Conservation (phyloP, 2,797 vertebrate genomes). For the Acrossocheilus fasciatus region DNA sequence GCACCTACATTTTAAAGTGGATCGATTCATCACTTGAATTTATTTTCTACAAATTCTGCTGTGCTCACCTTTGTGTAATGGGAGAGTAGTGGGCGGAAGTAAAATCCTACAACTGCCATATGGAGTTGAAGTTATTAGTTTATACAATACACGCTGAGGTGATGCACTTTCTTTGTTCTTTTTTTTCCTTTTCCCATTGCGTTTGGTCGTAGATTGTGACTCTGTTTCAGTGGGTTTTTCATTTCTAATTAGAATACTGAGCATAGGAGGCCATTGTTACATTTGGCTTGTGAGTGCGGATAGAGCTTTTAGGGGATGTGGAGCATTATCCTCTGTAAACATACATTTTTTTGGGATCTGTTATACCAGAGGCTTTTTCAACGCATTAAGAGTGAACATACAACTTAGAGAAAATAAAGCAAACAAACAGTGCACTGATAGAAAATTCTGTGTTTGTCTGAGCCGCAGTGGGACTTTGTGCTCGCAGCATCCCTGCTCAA, state of each 20-base stretch:
- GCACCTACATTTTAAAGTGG: constrained; percentile 72
- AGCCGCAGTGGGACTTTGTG: constrained; percentile 61
- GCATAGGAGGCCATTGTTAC: constrained; percentile 26
- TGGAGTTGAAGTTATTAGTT: constrained; percentile 61
- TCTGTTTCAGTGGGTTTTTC: constrained; percentile 46
- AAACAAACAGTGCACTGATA: constrained; percentile 66
- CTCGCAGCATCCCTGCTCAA: constrained; percentile 63
- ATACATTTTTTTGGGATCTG: constrained; percentile 42
- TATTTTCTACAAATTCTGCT: constrained; percentile 72
- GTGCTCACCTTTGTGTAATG: constrained; percentile 58
- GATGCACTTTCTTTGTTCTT: constrained; percentile 58
- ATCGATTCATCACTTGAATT: constrained; percentile 79
- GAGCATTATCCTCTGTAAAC: constrained; percentile 52
- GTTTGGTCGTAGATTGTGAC: constrained; percentile 42
- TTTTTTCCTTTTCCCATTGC: constrained; percentile 50
- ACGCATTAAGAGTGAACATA: constrained; percentile 55
- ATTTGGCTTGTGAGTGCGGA: constrained; percentile 24
- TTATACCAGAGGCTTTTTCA: constrained; percentile 57
- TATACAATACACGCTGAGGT: constrained; percentile 59
- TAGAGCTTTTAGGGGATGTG: constrained; percentile 29
- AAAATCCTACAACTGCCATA: constrained; percentile 59
- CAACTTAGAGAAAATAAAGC: constrained; percentile 60
- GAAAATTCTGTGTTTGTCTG: constrained; percentile 65
- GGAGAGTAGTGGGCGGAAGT: constrained; percentile 53
- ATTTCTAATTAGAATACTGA: constrained; percentile 44